Base-by-base conservation (phyloP, 2,888 invertebrate genomes). In the Metellina segmentata region DNA sequence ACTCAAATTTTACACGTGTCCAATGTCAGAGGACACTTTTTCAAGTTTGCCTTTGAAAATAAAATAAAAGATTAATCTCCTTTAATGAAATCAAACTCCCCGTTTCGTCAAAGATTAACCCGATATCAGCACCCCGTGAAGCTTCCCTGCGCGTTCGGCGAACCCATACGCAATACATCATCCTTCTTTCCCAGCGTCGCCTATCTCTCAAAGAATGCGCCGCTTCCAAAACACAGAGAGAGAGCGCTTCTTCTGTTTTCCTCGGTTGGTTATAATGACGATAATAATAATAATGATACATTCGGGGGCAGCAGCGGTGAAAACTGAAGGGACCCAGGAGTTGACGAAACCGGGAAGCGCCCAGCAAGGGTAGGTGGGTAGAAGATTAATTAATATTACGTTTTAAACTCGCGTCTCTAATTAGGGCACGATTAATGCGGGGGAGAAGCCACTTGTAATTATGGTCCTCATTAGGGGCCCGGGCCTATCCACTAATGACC, bases 361-460 rank as follows among this genome's bases (percentile, higher is more conserved):
- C 5, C 51, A 48, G 88, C 48, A n/a, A 13, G 75, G 61, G 13
- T 75, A 81, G 34, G 75, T 74, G 78, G 78, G 83, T 61, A 79
- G 75, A 88, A 92, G 91, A 92, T 92, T 92, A 92, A 92, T 92
- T 92, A 92, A 92, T 92, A 92, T 92, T 92, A 75, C 91, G 91
- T 92, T 92, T 92, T 92, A 92, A 92, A 92, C 91, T 92, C 81
- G 81, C 85, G 85, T 74, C 92, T 89, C 92, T 92, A 92, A 92
- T 92, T 92, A 92, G 89, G 85, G 89, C 85, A 71, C 92, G 92
- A 92, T 92, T 92, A 92, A 92, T 92, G 92, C 86, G 86, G 87
- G 91, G 87, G 74, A 61, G 89, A 82, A 89, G 92, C 89, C 92
- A 92, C 92, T 92, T 92, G 92, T 92, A 92, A 92, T 92, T 92